Evolutionary conservation across 1,140 invertebrate genomes (phyloP).

Genomic region (Drosophila neocordata): DNA sequence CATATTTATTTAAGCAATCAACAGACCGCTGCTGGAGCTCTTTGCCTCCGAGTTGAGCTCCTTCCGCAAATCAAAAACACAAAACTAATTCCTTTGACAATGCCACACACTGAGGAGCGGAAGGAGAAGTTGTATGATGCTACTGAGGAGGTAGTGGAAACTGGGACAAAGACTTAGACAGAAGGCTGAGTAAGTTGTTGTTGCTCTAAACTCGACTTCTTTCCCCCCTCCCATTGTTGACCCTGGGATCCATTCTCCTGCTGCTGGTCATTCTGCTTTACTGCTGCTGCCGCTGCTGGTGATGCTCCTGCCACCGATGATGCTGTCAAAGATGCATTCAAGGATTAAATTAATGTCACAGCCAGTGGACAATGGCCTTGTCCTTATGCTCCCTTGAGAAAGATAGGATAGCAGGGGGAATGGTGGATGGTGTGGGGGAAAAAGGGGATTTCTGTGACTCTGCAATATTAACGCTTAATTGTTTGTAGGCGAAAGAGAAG

Average conservation of each 20-base stretch:
- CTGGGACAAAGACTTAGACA: constrained; percentile 32
- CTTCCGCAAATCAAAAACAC: constrained; percentile 78
- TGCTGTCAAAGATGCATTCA: constrained; percentile 80
- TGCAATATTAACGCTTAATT: constrained; percentile 74
- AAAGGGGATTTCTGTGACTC: constrained; percentile 17
- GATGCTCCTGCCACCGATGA: constrained; percentile 31
- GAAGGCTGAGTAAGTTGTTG: constrained; percentile 39
- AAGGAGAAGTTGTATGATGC: background rate
- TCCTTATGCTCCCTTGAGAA: constrained; percentile 8
- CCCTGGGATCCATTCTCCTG: too few species aligned
- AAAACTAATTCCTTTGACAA: constrained; percentile 81
- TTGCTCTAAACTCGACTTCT: constrained; percentile 19
- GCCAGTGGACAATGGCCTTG: constrained; percentile 71
- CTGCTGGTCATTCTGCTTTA: background rate
- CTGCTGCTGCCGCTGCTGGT: constrained; percentile 32
- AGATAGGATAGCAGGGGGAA: background rate
- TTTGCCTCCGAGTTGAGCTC: constrained; percentile 41
- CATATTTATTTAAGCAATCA: constrained; percentile 81
- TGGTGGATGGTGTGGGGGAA: background rate
- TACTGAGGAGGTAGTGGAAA: background rate
- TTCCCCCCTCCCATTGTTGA: background rate
- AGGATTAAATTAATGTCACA: constrained; percentile 81
- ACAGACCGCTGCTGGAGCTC: constrained; percentile 64
- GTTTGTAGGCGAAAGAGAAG: constrained; percentile 46
- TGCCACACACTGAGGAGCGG: constrained; percentile 57